Conservation (phyloP, 1,140 invertebrate genomes). For the Laupala kohalensis region DNA sequence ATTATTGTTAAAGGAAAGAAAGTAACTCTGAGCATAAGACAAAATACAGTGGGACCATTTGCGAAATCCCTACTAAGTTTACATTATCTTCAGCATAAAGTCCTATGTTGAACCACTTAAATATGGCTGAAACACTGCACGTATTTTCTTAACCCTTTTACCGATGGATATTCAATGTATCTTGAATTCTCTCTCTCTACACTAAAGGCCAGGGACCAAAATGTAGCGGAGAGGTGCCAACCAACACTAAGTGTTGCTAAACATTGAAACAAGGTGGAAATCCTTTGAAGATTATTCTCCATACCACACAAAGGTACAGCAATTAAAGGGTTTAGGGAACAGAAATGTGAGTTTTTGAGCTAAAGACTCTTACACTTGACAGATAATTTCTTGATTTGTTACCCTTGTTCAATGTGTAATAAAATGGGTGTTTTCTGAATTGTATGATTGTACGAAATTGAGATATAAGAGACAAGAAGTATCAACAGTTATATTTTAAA, state of each 20-base stretch:
- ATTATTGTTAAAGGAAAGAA: background rate
- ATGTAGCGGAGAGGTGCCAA: background rate
- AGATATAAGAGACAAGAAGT: slow-evolving; percentile 9
- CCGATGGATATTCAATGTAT: background rate
- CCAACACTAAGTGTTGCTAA: background rate
- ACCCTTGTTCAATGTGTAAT: background rate
- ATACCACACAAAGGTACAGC: background rate
- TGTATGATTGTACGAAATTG: slow-evolving; percentile 10
- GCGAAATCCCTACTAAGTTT: background rate
- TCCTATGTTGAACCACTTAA: background rate
- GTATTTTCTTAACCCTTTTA: background rate
- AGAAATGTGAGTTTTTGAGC: background rate
- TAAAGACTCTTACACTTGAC: background rate
- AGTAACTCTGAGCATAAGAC: background rate
- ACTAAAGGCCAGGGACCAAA: background rate
- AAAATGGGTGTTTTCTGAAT: background rate
- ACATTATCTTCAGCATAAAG: background rate
- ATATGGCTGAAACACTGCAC: background rate
- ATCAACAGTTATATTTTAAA: slow-evolving; percentile 6
- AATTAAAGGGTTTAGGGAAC: background rate
- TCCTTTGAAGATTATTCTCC: background rate
- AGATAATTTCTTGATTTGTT: background rate
- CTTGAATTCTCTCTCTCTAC: background rate
- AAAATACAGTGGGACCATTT: background rate
- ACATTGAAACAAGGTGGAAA: background rate